Evolutionary conservation across 2,888 invertebrate genomes (phyloP).

Genomic region (Lepas anatifera): DNA sequence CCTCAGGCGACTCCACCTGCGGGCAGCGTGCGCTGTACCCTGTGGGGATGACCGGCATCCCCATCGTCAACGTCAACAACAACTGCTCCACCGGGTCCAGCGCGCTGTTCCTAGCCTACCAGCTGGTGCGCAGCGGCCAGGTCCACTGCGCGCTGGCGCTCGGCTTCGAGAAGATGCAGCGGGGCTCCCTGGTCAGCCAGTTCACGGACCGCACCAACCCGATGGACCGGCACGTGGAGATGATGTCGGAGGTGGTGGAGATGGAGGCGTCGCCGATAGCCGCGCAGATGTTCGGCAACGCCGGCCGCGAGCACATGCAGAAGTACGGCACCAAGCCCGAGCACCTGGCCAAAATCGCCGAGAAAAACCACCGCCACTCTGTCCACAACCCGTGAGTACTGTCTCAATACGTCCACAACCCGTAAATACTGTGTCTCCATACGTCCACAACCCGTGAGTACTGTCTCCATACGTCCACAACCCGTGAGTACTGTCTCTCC

Average conservation of each 20-base stretch:
- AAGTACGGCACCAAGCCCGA: constrained; percentile 85
- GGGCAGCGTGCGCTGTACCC: constrained; percentile 92
- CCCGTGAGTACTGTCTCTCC: no score
- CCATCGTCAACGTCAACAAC: constrained; percentile 96
- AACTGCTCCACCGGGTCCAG: constrained; percentile 95
- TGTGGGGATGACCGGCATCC: constrained; percentile 91
- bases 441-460: not conserved
- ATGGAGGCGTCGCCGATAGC: constrained; percentile 73
- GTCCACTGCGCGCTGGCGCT: constrained; percentile 80
- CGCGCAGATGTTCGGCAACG: constrained; percentile 93
- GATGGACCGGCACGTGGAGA: constrained; percentile 70
- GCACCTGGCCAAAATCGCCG: constrained; percentile 94
- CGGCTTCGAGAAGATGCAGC: constrained; percentile 98
- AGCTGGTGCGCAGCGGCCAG: constrained; percentile 77
- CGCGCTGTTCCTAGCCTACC: constrained; percentile 79
- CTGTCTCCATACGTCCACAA: no score
- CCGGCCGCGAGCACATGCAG: constrained; percentile 89
- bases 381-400: constrained; percentile 67
- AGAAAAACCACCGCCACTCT: constrained; percentile 95
- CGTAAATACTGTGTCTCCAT: no score
- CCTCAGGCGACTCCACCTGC: constrained; percentile 81
- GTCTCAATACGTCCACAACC: no score
- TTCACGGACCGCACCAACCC: constrained; percentile 75
- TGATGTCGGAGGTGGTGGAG: constrained; percentile 72
- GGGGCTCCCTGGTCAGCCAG: constrained; percentile 65